Evolutionary conservation across 2,797 vertebrate species (phyloP), one percentile per base, ranked within the genome.

Genomic region (Epinephelus coioides): DNA sequence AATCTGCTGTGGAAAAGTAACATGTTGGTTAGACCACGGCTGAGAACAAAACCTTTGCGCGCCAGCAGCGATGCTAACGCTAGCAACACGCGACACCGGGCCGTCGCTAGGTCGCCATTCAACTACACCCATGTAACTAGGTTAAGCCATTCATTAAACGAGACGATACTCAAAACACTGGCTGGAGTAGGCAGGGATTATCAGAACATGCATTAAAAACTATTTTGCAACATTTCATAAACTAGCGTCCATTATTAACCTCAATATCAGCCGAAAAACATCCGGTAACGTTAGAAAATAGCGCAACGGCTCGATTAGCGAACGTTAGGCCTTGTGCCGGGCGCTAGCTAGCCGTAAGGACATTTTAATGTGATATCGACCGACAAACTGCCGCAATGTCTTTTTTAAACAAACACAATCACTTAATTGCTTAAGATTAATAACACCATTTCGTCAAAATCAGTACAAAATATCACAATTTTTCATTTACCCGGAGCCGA

Each of bases 1-100:
- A 99, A 96, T 99, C 98, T 99, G 89, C 17, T 15, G 17, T 44
- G 50, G n/a, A 14, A 65, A 47, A 82, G 47, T 18, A 9, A 30
- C n/a, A 61, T 6, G 17, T 0, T 0, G 1, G 21, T 86, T 68
- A 70, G 19, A 0, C 1, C 19, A 13, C 0, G 4, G 2, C 9
- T 43, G 17, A 11, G 23, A 59, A 86, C 53, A 68, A 86, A 69
- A 73, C 38, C 1, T 81, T 86, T 19, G 81, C 84, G 90, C 91
- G 93, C 84, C 18, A 79, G 65, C 3, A 1, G 50, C 15, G n/a
- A 8, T 13, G 79, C 73, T 83, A 84, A 69, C 14, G 76, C 55
- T 78, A 83, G 40, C 46, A 56, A 19, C 73, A 75, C 65, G 76
- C 40, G 65, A 44, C 30, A 23, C 7, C 9, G n/a, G 49, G 44